A percentile compares a stretch with the other conserved stretches of the same genome.
phyloP scores from a whole-genome alignment of 1,140 invertebrate species.

The Drosophila prosaltans region DNA sequence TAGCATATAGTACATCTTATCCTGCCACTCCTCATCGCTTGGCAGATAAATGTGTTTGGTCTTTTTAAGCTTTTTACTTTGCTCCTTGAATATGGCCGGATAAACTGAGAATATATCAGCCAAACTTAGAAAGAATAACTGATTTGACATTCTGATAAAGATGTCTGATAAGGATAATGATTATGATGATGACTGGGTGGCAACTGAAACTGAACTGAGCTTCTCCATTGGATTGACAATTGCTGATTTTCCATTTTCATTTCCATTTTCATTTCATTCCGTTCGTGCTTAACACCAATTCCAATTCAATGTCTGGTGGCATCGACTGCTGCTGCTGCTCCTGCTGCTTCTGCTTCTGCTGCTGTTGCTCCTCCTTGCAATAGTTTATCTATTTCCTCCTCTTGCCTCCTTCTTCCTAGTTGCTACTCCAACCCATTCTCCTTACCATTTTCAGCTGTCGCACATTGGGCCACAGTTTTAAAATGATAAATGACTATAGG shows the following conservation, averaged over 20 bases:
- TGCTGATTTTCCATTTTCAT: constrained; percentile 75
- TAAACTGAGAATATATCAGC: constrained; percentile 83
- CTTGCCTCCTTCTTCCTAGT: constrained; percentile 3
- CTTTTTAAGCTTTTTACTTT: constrained; percentile 61
- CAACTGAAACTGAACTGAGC: constrained; percentile 43
- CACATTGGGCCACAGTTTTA: background rate
- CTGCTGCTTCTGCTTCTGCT: background rate
- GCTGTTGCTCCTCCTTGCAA: background rate
- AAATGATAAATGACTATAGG: background rate
- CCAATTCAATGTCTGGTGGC: constrained; percentile 51
- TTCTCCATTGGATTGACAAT: constrained; percentile 57
- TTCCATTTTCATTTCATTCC: constrained; percentile 63
- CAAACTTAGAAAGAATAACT: constrained; percentile 78
- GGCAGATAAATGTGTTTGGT: constrained; percentile 85
- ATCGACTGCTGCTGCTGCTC: constrained; percentile 47
- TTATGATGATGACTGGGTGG: constrained; percentile 16
- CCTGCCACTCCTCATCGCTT: constrained; percentile 89
- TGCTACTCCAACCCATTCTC: background rate
- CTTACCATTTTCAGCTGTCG: constrained; percentile 26
- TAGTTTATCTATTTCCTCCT: constrained; percentile 20
- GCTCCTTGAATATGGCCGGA: constrained; percentile 79
- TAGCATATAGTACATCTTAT: constrained; percentile 89
- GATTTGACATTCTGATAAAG: constrained; percentile 63
- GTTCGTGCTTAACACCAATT: constrained; percentile 81
- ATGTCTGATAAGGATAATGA: background rate